Evolutionary conservation across 2,113 vertebrate genomes (phyloP).

Genomic region (Parus major): DNA sequence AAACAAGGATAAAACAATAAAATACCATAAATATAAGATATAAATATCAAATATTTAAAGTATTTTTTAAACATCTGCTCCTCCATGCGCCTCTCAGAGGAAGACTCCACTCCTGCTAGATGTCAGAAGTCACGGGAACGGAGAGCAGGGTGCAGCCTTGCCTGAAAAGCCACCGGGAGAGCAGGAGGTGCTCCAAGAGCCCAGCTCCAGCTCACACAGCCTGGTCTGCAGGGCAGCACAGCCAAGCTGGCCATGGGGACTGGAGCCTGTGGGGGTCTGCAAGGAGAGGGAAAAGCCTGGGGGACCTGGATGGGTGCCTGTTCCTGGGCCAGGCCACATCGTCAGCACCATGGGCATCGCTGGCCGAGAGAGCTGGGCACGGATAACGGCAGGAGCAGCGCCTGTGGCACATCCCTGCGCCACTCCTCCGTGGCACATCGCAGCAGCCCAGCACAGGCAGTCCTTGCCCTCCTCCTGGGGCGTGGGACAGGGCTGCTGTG

Average conservation of each 20-base stretch:
- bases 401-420: background rate
- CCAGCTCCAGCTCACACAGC: fast-evolving
- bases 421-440: background rate
- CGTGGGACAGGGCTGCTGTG: fast-evolving
- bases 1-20: background rate
- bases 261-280: background rate
- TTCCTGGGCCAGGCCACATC: fast-evolving
- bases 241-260: no score
- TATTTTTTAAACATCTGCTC: background rate
- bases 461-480: background rate
- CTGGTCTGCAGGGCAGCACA: background rate
- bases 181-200: background rate
- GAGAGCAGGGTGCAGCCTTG: background rate
- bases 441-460: no score
- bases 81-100: background rate
- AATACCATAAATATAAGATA: background rate
- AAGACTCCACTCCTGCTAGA: background rate
- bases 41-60: background rate
- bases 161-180: background rate
- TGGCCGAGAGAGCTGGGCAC: no score
- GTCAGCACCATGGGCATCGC: fast-evolving
- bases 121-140: fast-evolving
- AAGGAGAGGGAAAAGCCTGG: background rate
- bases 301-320: fast-evolving
- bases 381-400: background rate